A percentile compares a stretch with the other conserved stretches of the same genome.
phyloP scores from a whole-genome alignment of 2,888 invertebrate genomes.

The Cephalotes varians region DNA sequence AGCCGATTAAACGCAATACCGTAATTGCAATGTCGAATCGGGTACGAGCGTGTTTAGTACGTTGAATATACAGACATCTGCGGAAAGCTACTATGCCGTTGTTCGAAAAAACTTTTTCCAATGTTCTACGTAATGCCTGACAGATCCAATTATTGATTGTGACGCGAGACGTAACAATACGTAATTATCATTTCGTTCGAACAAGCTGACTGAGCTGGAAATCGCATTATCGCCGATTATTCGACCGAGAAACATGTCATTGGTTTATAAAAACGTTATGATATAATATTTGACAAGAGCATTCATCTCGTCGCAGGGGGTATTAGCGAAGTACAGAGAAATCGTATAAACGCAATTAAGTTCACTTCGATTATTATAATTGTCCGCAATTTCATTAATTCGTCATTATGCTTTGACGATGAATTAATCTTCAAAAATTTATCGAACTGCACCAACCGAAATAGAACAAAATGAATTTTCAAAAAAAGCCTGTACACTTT shows the following conservation, averaged over 20 bases:
- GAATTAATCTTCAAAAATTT: slow-evolving; percentile 23
- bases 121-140: slow-evolving; percentile 43
- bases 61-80: slow-evolving; percentile 32
- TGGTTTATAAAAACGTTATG: slow-evolving; percentile 32
- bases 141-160: slow-evolving; percentile 49
- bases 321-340: not conserved
- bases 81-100: slow-evolving; percentile 17
- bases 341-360: not conserved
- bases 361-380: not conserved
- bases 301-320: not conserved
- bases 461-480: not conserved
- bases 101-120: slow-evolving; percentile 40
- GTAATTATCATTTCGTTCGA: slow-evolving; percentile 51
- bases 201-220: slow-evolving; percentile 32
- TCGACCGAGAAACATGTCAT: slow-evolving; percentile 14
- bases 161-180: slow-evolving; percentile 35
- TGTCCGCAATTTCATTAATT: not conserved
- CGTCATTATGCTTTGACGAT: not conserved
- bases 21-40: slow-evolving; percentile 50
- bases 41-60: slow-evolving; percentile 18
- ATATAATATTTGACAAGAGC: slow-evolving; percentile 26
- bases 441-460: not conserved
- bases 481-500: not conserved
- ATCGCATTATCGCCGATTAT: slow-evolving; percentile 28
- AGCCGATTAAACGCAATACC: slow-evolving; percentile 53